A percentile compares a stretch with the other conserved stretches of the same genome.
Evolutionary conservation across 2,888 invertebrate genomes (phyloP).

Genomic region (Hedya salicella): DNA sequence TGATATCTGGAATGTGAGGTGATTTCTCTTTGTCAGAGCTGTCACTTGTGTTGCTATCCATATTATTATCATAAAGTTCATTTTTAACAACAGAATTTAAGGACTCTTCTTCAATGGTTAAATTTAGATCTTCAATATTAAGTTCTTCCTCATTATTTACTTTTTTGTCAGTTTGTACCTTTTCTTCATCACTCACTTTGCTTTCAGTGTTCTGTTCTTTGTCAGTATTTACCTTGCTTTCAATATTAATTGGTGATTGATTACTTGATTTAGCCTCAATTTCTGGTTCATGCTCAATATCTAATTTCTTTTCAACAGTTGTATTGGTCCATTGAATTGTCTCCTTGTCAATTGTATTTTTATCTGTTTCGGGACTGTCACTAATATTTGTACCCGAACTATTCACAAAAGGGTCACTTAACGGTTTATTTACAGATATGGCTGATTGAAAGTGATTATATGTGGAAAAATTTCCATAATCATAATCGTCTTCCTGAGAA

Average conservation of each 20-base stretch:
- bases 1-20: constrained; percentile 30
- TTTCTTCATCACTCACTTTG: constrained; percentile 11
- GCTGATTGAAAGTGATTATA: constrained; percentile 61
- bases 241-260: constrained; percentile 46
- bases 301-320: neutral
- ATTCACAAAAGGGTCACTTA: constrained; percentile 23
- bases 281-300: constrained; percentile 11
- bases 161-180: constrained; percentile 16
- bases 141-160: constrained; percentile 52
- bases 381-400: constrained; percentile 19
- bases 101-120: constrained; percentile 61
- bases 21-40: constrained; percentile 34
- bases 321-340: neutral
- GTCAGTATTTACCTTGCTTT: constrained; percentile 55
- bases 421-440: constrained; percentile 46
- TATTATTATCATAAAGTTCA: constrained; percentile 30
- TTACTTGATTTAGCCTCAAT: constrained; percentile 14
- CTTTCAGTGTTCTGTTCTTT: constrained; percentile 29
- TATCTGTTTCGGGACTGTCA: neutral
- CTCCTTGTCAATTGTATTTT: neutral
- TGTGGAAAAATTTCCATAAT: constrained; percentile 68
- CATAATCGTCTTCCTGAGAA: constrained; percentile 76
- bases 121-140: constrained; percentile 71
- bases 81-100: constrained; percentile 46
- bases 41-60: constrained; percentile 31